Percentiles rank a stretch among this genome's conserved stretches.
These are phyloP conservation scores for Pandion haliaetus DNA, from an alignment of 2,113 vertebrate genomes.

Conservation along the genomic window DNA sequence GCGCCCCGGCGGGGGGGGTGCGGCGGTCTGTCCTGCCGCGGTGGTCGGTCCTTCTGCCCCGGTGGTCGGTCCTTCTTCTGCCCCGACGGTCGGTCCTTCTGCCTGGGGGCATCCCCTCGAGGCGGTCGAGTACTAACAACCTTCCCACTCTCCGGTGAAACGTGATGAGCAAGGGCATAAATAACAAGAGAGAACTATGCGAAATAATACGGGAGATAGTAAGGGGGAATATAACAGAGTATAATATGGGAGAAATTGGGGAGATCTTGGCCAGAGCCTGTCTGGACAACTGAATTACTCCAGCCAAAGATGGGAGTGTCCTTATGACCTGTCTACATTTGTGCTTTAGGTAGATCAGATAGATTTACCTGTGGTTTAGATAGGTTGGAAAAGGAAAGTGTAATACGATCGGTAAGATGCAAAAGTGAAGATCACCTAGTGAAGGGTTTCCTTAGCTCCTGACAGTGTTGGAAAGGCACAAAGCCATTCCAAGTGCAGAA, in stretches of 20 bases:
- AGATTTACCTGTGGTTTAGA: not conserved
- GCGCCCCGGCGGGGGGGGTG: no score
- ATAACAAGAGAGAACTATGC: rapidly evolving
- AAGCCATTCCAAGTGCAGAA: not conserved
- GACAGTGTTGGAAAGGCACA: not conserved
- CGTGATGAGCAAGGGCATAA: no score
- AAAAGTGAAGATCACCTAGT: not conserved
- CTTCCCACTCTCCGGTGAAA: not conserved
- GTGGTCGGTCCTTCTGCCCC: no score
- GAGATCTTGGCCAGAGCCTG: not conserved
- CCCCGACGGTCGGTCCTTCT: no score
- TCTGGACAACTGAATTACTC: not conserved
- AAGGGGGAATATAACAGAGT: rapidly evolving
- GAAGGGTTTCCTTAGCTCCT: not conserved
- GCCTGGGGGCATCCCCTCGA: not conserved
- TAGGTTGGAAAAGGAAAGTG: not conserved
- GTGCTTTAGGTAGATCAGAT: not conserved
- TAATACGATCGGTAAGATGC: not conserved
- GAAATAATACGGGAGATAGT: rapidly evolving
- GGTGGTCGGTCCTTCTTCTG: not conserved
- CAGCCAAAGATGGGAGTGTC: not conserved
- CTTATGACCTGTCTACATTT: not conserved
- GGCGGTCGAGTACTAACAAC: rapidly evolving
- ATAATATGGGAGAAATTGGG: rapidly evolving
- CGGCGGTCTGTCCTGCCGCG: no score